phyloP scores from a whole-genome alignment of 2,888 invertebrate species.

The Odontocerum albicorne region DNA sequence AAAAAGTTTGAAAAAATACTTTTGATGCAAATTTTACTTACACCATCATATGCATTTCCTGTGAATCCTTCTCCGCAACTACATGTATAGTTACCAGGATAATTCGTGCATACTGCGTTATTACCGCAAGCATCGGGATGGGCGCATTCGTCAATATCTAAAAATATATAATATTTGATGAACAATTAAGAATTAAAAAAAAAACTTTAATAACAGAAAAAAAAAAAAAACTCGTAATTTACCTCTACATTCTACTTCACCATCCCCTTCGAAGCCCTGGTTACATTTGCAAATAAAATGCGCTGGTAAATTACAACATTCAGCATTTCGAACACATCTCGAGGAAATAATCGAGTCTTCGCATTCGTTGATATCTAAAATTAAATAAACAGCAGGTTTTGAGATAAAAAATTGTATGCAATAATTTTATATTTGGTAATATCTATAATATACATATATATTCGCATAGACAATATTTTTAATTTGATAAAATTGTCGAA shows the following conservation, averaged over 20 bases:
- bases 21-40: slow-evolving; percentile 45
- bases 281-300: slow-evolving; percentile 94
- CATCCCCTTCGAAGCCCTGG: slow-evolving; percentile 88
- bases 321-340: slow-evolving; percentile 87
- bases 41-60: slow-evolving; percentile 78
- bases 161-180: background rate
- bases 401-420: slow-evolving; percentile 8
- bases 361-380: slow-evolving; percentile 91
- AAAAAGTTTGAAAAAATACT: too few species aligned
- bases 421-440: background rate
- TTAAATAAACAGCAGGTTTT: too few species aligned
- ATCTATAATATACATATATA: too few species aligned
- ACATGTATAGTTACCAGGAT: slow-evolving; percentile 86
- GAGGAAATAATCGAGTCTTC: slow-evolving; percentile 81
- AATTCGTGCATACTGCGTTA: slow-evolving; percentile 80
- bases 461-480: background rate
- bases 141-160: slow-evolving; percentile 88
- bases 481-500: background rate
- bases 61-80: slow-evolving; percentile 78
- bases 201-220: background rate
- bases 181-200: background rate
- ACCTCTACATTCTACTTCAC: slow-evolving; percentile 85
- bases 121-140: slow-evolving; percentile 79
- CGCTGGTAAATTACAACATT: slow-evolving; percentile 92
- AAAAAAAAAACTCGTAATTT: slow-evolving; percentile 39